Evolutionary conservation across 2,113 vertebrate species (phyloP), one percentile per base, ranked within the genome.

Genomic region (Chascanopsetta lugubris): DNA sequence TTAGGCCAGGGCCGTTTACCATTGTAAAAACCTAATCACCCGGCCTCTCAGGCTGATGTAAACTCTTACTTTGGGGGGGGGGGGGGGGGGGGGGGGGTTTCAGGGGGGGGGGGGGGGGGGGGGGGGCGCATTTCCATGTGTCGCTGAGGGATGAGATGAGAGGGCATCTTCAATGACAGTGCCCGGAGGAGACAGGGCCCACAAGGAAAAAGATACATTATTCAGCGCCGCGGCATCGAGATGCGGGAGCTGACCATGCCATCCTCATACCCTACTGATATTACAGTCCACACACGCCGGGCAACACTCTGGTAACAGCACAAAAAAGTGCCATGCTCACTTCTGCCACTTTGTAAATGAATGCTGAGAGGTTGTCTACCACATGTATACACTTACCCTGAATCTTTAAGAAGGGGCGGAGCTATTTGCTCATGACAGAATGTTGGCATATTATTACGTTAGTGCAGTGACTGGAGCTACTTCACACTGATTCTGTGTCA

Each of bases 161-260:
- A 85, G 75, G 80, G 69, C 65, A 77, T 88, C 88, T 88, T 87
- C 71, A 80, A 61, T 87, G 85, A 86, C 83, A 75, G 48, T 29
- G 54, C 59, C 58, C 50, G 49, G 24, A 77, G 64, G 67, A 72
- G 58, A 77, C 75, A 75, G 48, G 54, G 64, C 65, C 79, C 49
- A 27, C 76, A 75, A 87, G 87, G 82, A 89, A 87, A 89, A 86
- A 85, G 66, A 82, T 92, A 78, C 87, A 91, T 91, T 88, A 89
- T 92, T 91, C 78, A 91, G 80, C 49, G 66, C 65, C 32, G 80
- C 65, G 83, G 85, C 75, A 84, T 67, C 34, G 29, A 78, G 82
- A 70, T 87, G 83, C 22, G 8, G 34, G 24, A 82, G 57, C 40
- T 74, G 29, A 72, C 57, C 61, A 76, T 82, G 77, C 82, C 79